Base-by-base conservation (phyloP, 2,113 vertebrate genomes). In the Chaetops frenatus region DNA sequence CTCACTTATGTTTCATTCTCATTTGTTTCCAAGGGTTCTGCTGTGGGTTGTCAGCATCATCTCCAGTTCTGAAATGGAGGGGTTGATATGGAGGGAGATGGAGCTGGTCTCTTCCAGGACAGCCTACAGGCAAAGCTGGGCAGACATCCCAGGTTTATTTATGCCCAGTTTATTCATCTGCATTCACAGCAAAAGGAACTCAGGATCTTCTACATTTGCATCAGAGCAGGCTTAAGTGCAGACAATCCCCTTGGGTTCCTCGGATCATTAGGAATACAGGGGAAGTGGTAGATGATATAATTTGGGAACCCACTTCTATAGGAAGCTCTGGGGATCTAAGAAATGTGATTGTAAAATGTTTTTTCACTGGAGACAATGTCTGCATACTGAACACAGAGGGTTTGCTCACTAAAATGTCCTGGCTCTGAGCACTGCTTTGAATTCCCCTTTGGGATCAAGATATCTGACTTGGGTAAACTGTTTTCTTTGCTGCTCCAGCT, bases 151-250 rank as follows among this genome's bases (percentile, higher is more conserved):
- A 31, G 12, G 1, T 72, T 53, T 48, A 1, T 35, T 17, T 13
- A 1, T 21, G 24, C 42, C 7, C 6, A 47, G 40, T 54, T 74
- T 29, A 16, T 48, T 16, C 29, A 24, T 27, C 22, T 24, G 3
- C 4, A 6, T 21, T 50, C 62, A 22, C 42, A 57, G 56, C 47
- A 22, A 27, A 57, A 70, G 33, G 51, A 66, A 7, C 28, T 66
- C 29, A 1, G 77, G 4, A 28, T 19, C 28, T 48, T 48, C 36
- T 23, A 2, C 1, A 0, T 22, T 67, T 78, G 21, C 20, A 5
- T 12, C 60, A 16, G 69, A 62, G 58, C 17, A 57, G 67, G 33
- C 5, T 67, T 2, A 19, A 62, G 35, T 9, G 33, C 65, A 81
- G 67, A 35, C 44, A 77, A 84, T 48, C 44, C 64, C 56, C 61